phyloP scores from a whole-genome alignment of 2,797 vertebrate genomes.

The Danionella dracula region DNA sequence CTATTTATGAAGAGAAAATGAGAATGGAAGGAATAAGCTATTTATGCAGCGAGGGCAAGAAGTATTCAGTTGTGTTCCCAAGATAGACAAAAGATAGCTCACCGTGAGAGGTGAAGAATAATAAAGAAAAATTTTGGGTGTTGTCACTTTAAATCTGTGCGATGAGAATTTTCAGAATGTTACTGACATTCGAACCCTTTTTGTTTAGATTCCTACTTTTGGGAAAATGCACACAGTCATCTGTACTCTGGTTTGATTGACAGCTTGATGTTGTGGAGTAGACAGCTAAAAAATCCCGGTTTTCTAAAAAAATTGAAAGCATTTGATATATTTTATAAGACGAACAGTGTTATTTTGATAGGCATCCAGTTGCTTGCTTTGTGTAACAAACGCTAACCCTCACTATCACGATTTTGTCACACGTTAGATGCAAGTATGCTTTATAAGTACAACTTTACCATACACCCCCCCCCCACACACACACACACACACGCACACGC shows the following conservation, averaged over 20 bases:
- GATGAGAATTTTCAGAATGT: constrained; percentile 80
- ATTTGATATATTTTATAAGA: constrained; percentile 79
- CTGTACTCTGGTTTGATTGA: constrained; percentile 68
- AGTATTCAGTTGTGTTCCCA: no score
- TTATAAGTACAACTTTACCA: constrained; percentile 76
- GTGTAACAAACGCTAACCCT: constrained; percentile 66
- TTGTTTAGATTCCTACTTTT: constrained; percentile 69
- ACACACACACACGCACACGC: no score
- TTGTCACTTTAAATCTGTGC: constrained; percentile 36
- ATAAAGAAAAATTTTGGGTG: no score
- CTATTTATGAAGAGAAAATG: no score
- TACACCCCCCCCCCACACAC: no score
- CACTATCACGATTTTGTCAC: constrained; percentile 67
- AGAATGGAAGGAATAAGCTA: no score
- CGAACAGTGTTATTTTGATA: constrained; percentile 83
- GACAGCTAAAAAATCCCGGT: constrained; percentile 68
- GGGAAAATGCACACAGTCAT: constrained; percentile 57
- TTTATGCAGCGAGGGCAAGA: no score
- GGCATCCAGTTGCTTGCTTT: constrained; percentile 78
- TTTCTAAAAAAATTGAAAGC: constrained; percentile 69
- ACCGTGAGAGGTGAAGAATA: no score
- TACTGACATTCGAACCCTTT: constrained; percentile 73
- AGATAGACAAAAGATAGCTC: no score
- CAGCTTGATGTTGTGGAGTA: constrained; percentile 71
- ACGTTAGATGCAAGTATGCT: constrained; percentile 76